These are phyloP conservation scores for Montipora sp. DNA, from an alignment of 64 coral and sea anemone genomes.

Conservation along the genomic window DNA sequence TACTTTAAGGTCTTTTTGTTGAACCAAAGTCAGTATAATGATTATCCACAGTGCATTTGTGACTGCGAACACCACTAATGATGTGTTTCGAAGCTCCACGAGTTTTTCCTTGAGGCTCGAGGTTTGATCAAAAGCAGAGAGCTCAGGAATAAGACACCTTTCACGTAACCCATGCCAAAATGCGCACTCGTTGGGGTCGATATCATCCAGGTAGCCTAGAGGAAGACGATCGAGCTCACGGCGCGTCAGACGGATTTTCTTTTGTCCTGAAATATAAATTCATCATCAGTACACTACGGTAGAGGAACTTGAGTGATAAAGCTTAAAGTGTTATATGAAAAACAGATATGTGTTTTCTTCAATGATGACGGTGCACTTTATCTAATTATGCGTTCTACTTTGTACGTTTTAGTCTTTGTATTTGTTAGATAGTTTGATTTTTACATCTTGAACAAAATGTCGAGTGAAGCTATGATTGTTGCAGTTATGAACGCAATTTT, in stretches of 20 bases:
- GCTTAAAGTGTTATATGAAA: too few relatives aligned
- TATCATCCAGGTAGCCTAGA: slow-evolving; percentile 41
- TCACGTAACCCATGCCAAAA: slow-evolving; percentile 77
- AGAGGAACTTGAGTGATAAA: too few relatives aligned
- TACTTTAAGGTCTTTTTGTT: slow-evolving; percentile 59
- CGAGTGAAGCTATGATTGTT: too few relatives aligned
- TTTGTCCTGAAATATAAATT: slow-evolving; percentile 33
- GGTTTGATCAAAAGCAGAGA: slow-evolving; percentile 60
- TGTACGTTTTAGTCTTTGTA: too few relatives aligned
- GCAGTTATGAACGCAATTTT: too few relatives aligned
- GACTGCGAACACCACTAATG: slow-evolving; percentile 38
- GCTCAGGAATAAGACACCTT: slow-evolving; percentile 52
- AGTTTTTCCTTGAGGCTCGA: slow-evolving; percentile 66
- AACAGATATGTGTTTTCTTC: too few relatives aligned
- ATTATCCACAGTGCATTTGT: slow-evolving; percentile 64
- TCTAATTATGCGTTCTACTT: too few relatives aligned
- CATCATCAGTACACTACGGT: too few relatives aligned
- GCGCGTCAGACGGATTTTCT: slow-evolving; percentile 61
- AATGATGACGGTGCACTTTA: too few relatives aligned
- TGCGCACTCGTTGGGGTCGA: slow-evolving; percentile 46
- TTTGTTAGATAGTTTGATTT: too few relatives aligned
- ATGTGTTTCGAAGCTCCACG: slow-evolving; percentile 35
- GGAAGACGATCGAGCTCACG: slow-evolving; percentile 61
- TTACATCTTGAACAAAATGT: too few relatives aligned
- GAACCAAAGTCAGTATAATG: slow-evolving; percentile 27